Evolutionary conservation across 2,888 invertebrate genomes (phyloP), one percentile per base, ranked within the genome.

Genomic region (Cinara cedri): DNA sequence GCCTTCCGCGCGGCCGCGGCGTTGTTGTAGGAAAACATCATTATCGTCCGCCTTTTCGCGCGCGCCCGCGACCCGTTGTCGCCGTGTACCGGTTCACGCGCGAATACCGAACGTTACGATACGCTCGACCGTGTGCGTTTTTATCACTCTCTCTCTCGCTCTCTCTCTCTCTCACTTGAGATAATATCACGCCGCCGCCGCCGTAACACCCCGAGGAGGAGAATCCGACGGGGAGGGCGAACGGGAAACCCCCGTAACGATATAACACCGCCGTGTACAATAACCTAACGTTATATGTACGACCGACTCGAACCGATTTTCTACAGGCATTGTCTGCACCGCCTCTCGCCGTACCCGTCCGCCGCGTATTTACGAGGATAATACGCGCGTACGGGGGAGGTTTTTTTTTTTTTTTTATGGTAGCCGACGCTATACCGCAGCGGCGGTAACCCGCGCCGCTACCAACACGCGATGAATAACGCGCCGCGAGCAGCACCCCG

Each of bases 11-110:
- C 8, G 19, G 19, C 24, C 44, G 57, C n/a, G 46, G 24, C 24
- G 13, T 44, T 60, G 57, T 44, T 60, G 57, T 72, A 26, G 57
- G 46, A 60, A 34, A 60, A 72, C 72, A 72, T 72, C 72, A 72
- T 72, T 72, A 72, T 72, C 72, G 57, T 72, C 26, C 11, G 16
- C 24, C n/a, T n/a, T n/a, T n/a, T n/a, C 10, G 19, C 19, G 19
- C 14, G 3, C 34, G 34, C 6, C 57, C 44, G 71, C 57, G 57
- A 57, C 71, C 72, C 46, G 46, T 57, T 72, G 72, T 57, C 24
- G n/a, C n/a, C n/a, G n/a, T n/a, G n/a, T n/a, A n/a, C n/a, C n/a
- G 24, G 57, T 60, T n/a, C 21, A 24, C 21, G 14, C 65, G 46
- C 49, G n/a, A n/a, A n/a, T n/a, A 68, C 57, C 57, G 57, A 60